phyloP scores from a whole-genome alignment of 2,113 vertebrate genomes.

The Microtus oregoni region DNA sequence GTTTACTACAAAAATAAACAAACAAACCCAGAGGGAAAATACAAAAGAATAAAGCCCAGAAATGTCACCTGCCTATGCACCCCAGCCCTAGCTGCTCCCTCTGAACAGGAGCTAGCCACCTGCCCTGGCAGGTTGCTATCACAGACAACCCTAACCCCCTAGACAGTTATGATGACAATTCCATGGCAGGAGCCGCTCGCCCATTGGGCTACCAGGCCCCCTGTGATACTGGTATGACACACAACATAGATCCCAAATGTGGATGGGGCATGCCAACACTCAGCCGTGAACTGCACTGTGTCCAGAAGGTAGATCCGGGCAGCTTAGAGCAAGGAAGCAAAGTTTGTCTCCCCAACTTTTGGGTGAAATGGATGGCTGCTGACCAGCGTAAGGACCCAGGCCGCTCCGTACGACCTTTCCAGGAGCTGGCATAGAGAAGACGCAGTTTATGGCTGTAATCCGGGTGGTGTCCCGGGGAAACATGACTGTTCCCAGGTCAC shows the following conservation, averaged over 20 bases:
- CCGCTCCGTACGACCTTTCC: too few relatives aligned
- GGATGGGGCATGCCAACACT: rapidly evolving
- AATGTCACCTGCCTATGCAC: neutral
- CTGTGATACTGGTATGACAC: neutral
- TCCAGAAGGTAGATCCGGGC: rapidly evolving
- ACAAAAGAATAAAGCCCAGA: neutral
- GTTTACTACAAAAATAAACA: neutral
- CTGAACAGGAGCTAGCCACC: neutral
- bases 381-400: neutral
- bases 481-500: neutral
- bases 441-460: neutral
- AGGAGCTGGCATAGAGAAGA: neutral
- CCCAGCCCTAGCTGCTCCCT: neutral
- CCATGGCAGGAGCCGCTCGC: neutral
- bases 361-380: neutral
- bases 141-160: too few relatives aligned
- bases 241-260: neutral
- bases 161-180: too few relatives aligned
- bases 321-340: neutral
- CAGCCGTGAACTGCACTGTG: neutral
- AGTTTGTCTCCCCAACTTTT: neutral
- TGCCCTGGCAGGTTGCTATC: too few relatives aligned
- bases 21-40: neutral
- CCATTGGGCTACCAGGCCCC: neutral
- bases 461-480: neutral